Evolutionary conservation across 2,113 vertebrate genomes (phyloP), one percentile per base, ranked within the genome.

Genomic region (Illadopsis cleaveri): DNA sequence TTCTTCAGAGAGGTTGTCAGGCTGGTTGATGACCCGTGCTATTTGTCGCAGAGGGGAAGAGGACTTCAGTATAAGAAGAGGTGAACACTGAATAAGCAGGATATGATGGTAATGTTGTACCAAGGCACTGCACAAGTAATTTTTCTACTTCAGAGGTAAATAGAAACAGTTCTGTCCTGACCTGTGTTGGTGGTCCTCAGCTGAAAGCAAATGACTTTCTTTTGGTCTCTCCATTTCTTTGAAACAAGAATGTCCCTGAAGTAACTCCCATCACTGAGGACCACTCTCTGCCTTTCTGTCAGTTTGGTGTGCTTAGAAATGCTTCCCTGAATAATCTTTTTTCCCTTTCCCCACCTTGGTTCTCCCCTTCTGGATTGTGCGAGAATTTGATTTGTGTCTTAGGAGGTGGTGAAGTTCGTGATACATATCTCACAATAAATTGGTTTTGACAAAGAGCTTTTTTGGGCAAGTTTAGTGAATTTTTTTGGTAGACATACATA

Each of bases 281-380:
- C 18, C 38, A n/a, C 27, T 12, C 11, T 13, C 24, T 42, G 16
- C 47, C 31, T 64, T 72, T 42, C 6, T 30, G 33, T 64, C 24
- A 11, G 0, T 66, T 47, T 56, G 16, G 18, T 16, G 6, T 71
- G 27, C 27, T 66, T 66, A 75, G 37, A 91, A 70, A 58, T 79
- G 35, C 12, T 73, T 7, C 53, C 5, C 35, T 84, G 2, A 40
- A 15, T 31, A 33, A 76, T 40, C 5, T 47, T 30, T 28, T 25
- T 51, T 3, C 50, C 2, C n/a, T 35, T 65, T 64, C 15, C 16
- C 23, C 16, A 5, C 1, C 10, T 42, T 17, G 5, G 1, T 7
- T 5, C 2, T 18, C 5, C 4, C 3, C 2, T 27, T 30, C 25
- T 31, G 38, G 7, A 23, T 35, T 81, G 45, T 38, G 11, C n/a